Conservation (phyloP, 2,888 invertebrate species). For the Mimas tiliae region DNA sequence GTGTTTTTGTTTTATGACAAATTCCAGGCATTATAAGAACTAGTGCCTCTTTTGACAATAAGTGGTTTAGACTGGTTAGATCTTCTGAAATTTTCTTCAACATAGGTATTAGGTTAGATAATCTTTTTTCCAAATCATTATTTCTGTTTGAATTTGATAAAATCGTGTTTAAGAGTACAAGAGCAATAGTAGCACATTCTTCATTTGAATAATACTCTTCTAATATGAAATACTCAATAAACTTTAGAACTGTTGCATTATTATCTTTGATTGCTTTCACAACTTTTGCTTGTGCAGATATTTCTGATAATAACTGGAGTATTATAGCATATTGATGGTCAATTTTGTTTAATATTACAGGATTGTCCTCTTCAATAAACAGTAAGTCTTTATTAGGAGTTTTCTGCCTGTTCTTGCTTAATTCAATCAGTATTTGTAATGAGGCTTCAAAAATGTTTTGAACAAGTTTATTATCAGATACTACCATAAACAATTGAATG, state of each 20-base stretch:
- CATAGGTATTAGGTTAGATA: conserved; percentile 58
- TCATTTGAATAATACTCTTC: conserved; percentile 51
- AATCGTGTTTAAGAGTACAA: conserved; percentile 71
- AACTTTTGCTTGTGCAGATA: conserved; percentile 75
- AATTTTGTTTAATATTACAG: conserved; percentile 52
- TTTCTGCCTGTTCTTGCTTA: conserved; percentile 52
- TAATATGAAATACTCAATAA: conserved; percentile 74
- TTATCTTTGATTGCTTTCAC: conserved; percentile 69
- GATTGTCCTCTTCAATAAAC: conserved; percentile 65
- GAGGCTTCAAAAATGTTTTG: conserved; percentile 60
- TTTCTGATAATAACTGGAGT: conserved; percentile 79
- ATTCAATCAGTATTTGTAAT: conserved; percentile 58
- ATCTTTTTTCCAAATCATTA: conserved; percentile 48
- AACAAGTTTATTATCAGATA: conserved; percentile 49
- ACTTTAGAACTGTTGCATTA: conserved; percentile 73
- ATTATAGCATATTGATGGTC: conserved; percentile 73
- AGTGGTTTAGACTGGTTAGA: conserved; percentile 53
- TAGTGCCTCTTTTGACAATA: conserved; percentile 68
- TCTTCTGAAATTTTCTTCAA: conserved; percentile 54
- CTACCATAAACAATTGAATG: conserved; percentile 57
- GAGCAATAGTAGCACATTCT: conserved; percentile 73
- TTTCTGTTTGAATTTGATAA: conserved; percentile 57
- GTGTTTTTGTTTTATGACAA: conserved; percentile 52
- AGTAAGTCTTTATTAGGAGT: conserved; percentile 57
- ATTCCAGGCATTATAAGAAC: conserved; percentile 55